phyloP scores from a whole-genome alignment of 64 coral and sea anemone genomes.

The Montipora efflorescens region DNA sequence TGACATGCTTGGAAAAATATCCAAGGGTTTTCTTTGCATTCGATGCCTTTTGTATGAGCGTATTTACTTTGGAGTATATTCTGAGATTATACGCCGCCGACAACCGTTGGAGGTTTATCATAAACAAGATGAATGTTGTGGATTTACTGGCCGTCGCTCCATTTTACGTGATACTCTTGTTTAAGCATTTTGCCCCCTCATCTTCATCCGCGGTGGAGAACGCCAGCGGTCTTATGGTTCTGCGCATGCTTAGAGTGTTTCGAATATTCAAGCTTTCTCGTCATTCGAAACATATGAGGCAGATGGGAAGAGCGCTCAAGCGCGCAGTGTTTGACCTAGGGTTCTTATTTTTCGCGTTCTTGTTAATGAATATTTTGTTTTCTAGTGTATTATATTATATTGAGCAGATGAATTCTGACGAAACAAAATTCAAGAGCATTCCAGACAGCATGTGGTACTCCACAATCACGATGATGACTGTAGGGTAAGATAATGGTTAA shows the following conservation, averaged over 20 bases:
- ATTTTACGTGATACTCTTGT: conserved; percentile 66
- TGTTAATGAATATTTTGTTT: conserved; percentile 67
- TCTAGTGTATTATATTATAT: conserved; percentile 75
- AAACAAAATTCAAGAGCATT: conserved; percentile 70
- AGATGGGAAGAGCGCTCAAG: conserved; percentile 70
- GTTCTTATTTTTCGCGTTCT: conserved; percentile 70
- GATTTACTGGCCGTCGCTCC: conserved; percentile 80
- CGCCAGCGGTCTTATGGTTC: conserved; percentile 50
- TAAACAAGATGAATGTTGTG: conserved; percentile 70
- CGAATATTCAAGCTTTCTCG: conserved; percentile 77
- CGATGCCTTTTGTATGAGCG: conserved; percentile 65
- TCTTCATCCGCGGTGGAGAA: conserved; percentile 31
- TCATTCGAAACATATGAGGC: conserved; percentile 63
- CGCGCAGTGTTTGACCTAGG: conserved; percentile 65
- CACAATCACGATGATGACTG: conserved; percentile 75
- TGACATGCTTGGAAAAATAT: conserved; percentile 50
- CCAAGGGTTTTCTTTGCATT: conserved; percentile 48
- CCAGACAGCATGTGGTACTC: conserved; percentile 85
- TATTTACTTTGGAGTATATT: conserved; percentile 74
- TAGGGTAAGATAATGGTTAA: conserved; percentile 54
- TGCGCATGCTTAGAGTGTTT: conserved; percentile 77
- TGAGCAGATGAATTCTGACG: conserved; percentile 20
- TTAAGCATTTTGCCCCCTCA: not conserved
- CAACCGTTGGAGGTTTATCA: conserved; percentile 40
- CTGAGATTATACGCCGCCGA: conserved; percentile 61